A percentile compares a stretch with the other conserved stretches of the same genome.
Evolutionary conservation across 2,888 invertebrate genomes (phyloP).

Genomic region (Ephialtes manifestator): DNA sequence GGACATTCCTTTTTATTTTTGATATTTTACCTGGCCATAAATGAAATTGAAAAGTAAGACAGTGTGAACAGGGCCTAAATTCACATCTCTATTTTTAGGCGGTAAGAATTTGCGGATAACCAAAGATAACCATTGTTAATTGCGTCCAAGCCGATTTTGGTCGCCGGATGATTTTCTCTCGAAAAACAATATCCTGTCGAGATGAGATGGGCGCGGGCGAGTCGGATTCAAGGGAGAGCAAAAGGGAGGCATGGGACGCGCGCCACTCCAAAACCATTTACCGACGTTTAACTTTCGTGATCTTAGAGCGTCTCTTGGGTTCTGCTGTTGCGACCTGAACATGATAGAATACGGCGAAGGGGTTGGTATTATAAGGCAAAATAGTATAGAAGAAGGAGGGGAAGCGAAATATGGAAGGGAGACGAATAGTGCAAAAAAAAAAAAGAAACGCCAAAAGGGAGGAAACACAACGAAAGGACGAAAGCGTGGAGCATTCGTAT

Average conservation of each 20-base stretch:
- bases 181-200: conserved; percentile 78
- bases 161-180: conserved; percentile 69
- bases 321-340: conserved; percentile 31
- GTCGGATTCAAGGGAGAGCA: conserved; percentile 1
- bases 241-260: conserved; percentile 15
- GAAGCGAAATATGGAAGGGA: conserved; percentile 59
- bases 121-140: conserved; percentile 75
- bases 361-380: conserved; percentile 58
- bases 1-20: not conserved
- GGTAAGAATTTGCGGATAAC: conserved; percentile 62
- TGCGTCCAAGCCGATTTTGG: conserved; percentile 68
- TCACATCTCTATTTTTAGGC: conserved; percentile 23
- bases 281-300: conserved; percentile 76
- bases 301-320: conserved; percentile 48
- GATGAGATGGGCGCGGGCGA: conserved; percentile 36
- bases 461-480: conserved; percentile 74
- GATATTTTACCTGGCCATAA: not conserved
- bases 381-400: conserved; percentile 46
- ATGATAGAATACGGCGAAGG: conserved; percentile 56
- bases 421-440: conserved; percentile 54
- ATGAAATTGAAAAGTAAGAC: not conserved
- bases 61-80: not conserved
- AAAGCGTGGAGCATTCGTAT: conserved; percentile 81
- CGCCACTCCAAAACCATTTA: conserved; percentile 72
- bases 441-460: conserved; percentile 69